phyloP scores from a whole-genome alignment of 2,888 invertebrate species.

The Marasmarcha lunaedactyla region DNA sequence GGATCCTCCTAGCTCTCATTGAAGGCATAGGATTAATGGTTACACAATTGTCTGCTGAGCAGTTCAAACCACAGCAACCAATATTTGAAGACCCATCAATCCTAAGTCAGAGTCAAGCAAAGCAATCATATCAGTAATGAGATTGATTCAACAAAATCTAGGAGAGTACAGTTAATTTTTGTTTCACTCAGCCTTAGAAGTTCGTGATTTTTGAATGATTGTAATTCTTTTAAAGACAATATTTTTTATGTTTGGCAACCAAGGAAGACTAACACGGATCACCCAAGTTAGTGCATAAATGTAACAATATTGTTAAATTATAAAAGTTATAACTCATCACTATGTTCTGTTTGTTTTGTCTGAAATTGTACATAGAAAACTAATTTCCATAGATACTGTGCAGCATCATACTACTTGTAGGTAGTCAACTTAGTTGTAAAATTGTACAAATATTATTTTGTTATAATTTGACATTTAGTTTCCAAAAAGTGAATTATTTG shows the following conservation, averaged over 20 bases:
- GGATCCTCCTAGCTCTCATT: slow-evolving; percentile 93
- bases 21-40: slow-evolving; percentile 97
- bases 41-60: slow-evolving; percentile 91
- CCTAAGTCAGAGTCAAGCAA: slow-evolving; percentile 67
- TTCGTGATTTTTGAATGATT: no score
- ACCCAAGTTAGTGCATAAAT: no score
- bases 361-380: no score
- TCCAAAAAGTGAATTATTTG: slow-evolving; percentile 33
- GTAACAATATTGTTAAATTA: no score
- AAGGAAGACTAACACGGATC: background rate
- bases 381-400: slow-evolving; percentile 2
- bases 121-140: slow-evolving; percentile 43
- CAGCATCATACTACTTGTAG: background rate
- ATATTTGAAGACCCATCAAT: slow-evolving; percentile 83
- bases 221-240: background rate
- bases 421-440: background rate
- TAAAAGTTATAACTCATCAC: no score
- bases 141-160: no score
- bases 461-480: background rate
- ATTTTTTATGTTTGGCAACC: background rate
- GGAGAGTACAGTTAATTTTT: no score
- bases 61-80: slow-evolving; percentile 87
- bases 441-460: background rate
- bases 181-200: no score
- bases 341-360: no score